Conservation (phyloP, 2,888 invertebrate species). For the Bombylius discolor region DNA sequence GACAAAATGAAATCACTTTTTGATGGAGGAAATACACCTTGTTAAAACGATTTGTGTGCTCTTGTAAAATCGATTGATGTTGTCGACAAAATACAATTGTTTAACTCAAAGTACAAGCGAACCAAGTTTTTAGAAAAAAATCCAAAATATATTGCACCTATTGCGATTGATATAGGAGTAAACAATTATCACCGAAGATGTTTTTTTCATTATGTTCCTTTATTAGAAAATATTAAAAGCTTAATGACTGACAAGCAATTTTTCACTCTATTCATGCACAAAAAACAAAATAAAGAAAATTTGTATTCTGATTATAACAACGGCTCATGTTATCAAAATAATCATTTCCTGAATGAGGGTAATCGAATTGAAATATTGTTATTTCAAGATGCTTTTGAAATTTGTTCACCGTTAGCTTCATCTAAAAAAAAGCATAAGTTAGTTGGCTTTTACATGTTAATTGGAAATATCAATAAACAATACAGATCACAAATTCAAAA, state of each 20-base stretch:
- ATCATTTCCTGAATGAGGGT: constrained; percentile 7
- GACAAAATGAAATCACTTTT: no score
- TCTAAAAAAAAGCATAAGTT: constrained; percentile 22
- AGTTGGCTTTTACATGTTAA: constrained; percentile 20
- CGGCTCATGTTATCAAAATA: constrained; percentile 8
- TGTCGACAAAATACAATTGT: no score
- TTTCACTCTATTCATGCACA: background rate
- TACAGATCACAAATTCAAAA: constrained; percentile 17
- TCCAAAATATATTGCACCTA: constrained; percentile 1
- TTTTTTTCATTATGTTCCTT: constrained; percentile 8
- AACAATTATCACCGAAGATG: constrained; percentile 7
- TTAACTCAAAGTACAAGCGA: background rate
- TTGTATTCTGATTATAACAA: constrained; percentile 4
- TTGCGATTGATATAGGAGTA: constrained; percentile 1
- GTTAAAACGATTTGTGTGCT: no score
- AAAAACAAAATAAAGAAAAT: background rate
- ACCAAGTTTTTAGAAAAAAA: background rate
- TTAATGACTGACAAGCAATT: constrained; percentile 6
- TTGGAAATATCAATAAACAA: constrained; percentile 19
- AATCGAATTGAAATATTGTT: constrained; percentile 16
- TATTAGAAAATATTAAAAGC: constrained; percentile 7
- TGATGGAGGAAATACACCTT: no score
- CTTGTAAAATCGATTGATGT: no score
- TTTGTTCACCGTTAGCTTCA: constrained; percentile 24
- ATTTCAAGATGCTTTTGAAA: constrained; percentile 23